Conservation (phyloP, 2,888 invertebrate species). For the Drosophila fungiperda region DNA sequence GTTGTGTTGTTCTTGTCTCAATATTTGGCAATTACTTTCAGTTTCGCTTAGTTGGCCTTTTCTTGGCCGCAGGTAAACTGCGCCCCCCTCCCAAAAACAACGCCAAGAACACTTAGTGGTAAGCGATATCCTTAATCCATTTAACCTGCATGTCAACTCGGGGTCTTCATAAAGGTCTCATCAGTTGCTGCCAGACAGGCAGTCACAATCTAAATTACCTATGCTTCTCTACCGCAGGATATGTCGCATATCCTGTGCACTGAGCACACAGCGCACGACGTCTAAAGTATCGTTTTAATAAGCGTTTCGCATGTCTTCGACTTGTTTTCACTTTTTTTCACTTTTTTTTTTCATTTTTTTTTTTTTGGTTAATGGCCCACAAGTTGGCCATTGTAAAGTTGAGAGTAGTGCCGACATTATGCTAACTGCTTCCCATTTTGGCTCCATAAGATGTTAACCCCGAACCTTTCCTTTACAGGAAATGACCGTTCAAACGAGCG, state of each 20-base stretch:
- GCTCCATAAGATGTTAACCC: conserved; percentile 47
- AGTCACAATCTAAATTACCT: conserved; percentile 75
- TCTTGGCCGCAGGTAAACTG: conserved; percentile 39
- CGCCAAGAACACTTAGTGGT: conserved; percentile 53
- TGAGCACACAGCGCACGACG: background rate
- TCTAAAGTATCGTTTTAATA: conserved; percentile 77
- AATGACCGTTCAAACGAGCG: conserved; percentile 63
- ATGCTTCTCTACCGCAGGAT: conserved; percentile 60
- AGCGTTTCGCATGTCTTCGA: conserved; percentile 65
- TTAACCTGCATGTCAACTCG: conserved; percentile 70
- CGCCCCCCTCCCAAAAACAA: background rate
- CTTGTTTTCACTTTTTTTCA: conserved; percentile 61
- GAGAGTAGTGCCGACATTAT: conserved; percentile 53
- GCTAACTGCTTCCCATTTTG: conserved; percentile 67
- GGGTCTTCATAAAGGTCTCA: conserved; percentile 4
- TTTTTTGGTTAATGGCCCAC: conserved; percentile 71
- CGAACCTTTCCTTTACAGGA: conserved; percentile 57
- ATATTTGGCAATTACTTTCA: conserved; percentile 78
- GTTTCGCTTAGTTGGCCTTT: conserved; percentile 47
- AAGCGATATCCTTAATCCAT: conserved; percentile 79
- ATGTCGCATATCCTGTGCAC: conserved; percentile 54
- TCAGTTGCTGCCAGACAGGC: conserved; percentile 7
- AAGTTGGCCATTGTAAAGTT: conserved; percentile 74
- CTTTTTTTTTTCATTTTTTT: too few relatives aligned
- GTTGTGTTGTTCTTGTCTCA: conserved; percentile 61